Conservation (phyloP, 2,113 vertebrate genomes). For the Furnarius figulus region DNA sequence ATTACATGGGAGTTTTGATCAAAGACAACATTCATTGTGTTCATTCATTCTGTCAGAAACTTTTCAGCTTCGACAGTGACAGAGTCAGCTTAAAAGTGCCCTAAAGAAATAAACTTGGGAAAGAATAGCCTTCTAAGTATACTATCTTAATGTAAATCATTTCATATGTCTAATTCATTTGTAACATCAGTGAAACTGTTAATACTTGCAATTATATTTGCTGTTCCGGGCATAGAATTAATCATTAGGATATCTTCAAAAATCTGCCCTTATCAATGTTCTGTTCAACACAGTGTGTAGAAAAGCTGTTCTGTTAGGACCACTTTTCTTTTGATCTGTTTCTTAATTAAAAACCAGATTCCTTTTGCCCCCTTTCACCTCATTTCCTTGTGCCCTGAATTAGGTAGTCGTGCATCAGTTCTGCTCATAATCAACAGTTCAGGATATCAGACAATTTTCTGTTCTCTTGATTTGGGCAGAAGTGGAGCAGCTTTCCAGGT, state of each 20-base stretch:
- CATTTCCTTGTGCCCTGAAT: not conserved
- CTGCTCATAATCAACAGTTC: not conserved
- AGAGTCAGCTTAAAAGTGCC: not conserved
- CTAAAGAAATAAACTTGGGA: not conserved
- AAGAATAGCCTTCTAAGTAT: not conserved
- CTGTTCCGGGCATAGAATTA: not conserved
- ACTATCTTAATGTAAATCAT: not conserved
- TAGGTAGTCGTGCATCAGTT: not conserved
- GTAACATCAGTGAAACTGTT: not conserved
- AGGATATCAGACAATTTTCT: not conserved
- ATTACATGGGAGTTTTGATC: not conserved
- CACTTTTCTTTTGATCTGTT: not conserved
- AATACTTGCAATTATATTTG: not conserved
- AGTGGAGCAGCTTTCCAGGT: not conserved
- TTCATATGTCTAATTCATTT: not conserved
- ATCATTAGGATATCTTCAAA: not conserved
- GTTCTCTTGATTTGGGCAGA: slow-evolving; percentile 33
- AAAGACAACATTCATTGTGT: not conserved
- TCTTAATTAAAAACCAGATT: slow-evolving; percentile 12
- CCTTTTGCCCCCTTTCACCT: not conserved
- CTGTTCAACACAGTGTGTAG: not conserved
- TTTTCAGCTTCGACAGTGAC: not conserved
- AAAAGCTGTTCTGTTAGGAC: not conserved
- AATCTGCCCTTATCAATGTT: not conserved
- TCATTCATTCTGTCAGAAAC: not conserved